These are phyloP conservation scores for Hoplias malabaricus DNA, from an alignment of 2,113 vertebrate species.

Conservation along the genomic window DNA sequence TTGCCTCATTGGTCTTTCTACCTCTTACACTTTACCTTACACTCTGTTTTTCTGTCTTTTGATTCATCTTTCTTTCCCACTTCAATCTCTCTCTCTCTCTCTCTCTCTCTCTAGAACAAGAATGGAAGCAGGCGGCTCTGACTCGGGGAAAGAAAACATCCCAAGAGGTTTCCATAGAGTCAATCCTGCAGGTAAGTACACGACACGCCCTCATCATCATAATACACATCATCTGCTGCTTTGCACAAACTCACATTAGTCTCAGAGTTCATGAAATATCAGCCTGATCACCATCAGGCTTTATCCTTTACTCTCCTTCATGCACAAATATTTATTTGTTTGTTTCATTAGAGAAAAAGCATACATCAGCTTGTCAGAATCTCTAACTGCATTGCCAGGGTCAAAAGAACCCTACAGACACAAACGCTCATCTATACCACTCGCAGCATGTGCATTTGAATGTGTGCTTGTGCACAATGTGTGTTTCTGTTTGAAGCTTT, in stretches of 20 bases:
- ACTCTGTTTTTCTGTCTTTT: background rate
- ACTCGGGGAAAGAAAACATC: constrained; percentile 53
- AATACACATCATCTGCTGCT: background rate
- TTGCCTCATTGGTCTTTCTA: too few relatives aligned
- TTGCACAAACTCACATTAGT: background rate
- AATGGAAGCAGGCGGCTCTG: constrained; percentile 45
- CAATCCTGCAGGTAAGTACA: constrained; percentile 71
- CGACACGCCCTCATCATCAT: background rate
- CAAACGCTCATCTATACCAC: background rate
- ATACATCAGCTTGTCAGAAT: background rate
- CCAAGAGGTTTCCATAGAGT: constrained; percentile 70
- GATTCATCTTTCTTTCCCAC: too few relatives aligned
- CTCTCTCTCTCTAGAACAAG: constrained; percentile 23
- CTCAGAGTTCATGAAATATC: constrained; percentile 21
- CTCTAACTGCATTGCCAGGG: constrained; percentile 1
- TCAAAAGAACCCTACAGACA: constrained; percentile 29
- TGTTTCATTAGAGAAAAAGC: constrained; percentile 10
- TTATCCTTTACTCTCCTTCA: constrained; percentile 12
- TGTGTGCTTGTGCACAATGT: constrained; percentile 36
- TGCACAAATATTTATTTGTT: background rate
- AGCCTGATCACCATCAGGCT: constrained; percentile 25
- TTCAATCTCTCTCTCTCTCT: background rate
- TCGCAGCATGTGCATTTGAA: constrained; percentile 43
- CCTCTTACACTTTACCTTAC: too few relatives aligned
- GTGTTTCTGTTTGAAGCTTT: constrained; percentile 20